A percentile compares a stretch with the other conserved stretches of the same genome.
These are phyloP conservation scores for Lathronympha strigana DNA, from an alignment of 2,888 invertebrate species.

Conservation along the genomic window DNA sequence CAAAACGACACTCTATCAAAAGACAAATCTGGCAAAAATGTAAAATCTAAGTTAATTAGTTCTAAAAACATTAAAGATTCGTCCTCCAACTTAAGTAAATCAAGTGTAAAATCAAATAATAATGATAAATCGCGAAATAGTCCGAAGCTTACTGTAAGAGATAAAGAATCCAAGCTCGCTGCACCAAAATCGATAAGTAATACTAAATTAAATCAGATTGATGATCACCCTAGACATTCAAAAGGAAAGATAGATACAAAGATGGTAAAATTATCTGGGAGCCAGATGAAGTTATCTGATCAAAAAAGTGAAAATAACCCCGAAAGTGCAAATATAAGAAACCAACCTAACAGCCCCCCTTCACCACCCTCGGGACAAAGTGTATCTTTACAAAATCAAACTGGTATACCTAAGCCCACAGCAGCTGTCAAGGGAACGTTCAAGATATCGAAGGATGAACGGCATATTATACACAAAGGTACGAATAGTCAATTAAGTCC, in stretches of 20 bases:
- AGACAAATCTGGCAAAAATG: conserved; percentile 78
- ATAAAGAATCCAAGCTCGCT: conserved; percentile 81
- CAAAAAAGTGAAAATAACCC: conserved; percentile 59
- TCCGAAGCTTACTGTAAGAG: conserved; percentile 74
- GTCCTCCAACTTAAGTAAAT: conserved; percentile 69
- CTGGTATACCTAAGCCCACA: conserved; percentile 94
- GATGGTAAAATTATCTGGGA: conserved; percentile 78
- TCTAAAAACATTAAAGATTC: conserved; percentile 77
- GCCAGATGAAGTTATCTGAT: conserved; percentile 74
- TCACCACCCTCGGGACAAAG: conserved; percentile 77
- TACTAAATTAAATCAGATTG: conserved; percentile 77
- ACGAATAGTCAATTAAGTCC: conserved; percentile 83
- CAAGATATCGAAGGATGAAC: conserved; percentile 87
- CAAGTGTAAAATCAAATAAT: conserved; percentile 65
- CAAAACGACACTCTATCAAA: conserved; percentile 77
- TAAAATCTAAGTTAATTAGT: conserved; percentile 77
- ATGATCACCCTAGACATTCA: conserved; percentile 69
- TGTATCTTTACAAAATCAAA: conserved; percentile 67
- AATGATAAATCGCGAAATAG: conserved; percentile 78
- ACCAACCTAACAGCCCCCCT: conserved; percentile 57
- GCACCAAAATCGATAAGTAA: conserved; percentile 81
- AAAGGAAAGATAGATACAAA: conserved; percentile 71
- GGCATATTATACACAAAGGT: conserved; percentile 81
- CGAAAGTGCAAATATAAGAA: conserved; percentile 60
- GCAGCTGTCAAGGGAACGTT: conserved; percentile 96